Percentiles rank a stretch among this genome's conserved stretches.
Conservation (phyloP, 1,140 invertebrate genomes). For the Danaus melanippus region DNA sequence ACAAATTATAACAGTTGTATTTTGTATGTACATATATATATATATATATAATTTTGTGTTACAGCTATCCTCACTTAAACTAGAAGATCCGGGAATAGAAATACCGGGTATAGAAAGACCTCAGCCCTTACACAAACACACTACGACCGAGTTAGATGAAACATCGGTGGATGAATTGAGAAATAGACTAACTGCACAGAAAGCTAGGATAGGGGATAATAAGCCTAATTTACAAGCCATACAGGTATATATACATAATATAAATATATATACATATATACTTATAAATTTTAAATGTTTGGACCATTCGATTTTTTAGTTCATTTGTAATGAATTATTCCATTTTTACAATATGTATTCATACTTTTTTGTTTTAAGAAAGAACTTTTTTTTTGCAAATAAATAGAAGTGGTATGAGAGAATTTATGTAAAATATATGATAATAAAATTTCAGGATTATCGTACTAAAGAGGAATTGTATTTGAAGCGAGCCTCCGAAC, state of each 20-base stretch:
- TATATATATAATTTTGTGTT: neutral
- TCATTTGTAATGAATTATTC: too few species aligned
- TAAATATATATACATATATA: too few species aligned
- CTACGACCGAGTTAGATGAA: slow-evolving; percentile 79
- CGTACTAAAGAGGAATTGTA: slow-evolving; percentile 82
- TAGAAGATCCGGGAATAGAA: slow-evolving; percentile 75
- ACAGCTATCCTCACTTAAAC: slow-evolving; percentile 76
- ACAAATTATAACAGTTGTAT: too few species aligned
- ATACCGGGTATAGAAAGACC: slow-evolving; percentile 61
- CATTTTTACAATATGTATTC: too few species aligned
- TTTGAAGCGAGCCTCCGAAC: slow-evolving; percentile 81
- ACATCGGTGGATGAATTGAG: slow-evolving; percentile 76
- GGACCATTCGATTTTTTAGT: too few species aligned
- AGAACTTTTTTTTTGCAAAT: too few species aligned
- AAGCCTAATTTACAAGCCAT: slow-evolving; percentile 88
- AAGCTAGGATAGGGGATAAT: slow-evolving; percentile 78
- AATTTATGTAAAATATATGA: neutral
- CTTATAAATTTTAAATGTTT: too few species aligned
- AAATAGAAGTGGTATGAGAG: too few species aligned
- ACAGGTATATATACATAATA: slow-evolving; percentile 72
- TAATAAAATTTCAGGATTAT: slow-evolving; percentile 71
- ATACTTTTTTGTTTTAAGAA: too few species aligned
- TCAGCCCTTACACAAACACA: slow-evolving; percentile 73
- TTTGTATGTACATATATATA: too few species aligned
- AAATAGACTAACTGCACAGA: slow-evolving; percentile 76